Conservation (phyloP, 2,888 invertebrate genomes). For the Saturnia japonica region DNA sequence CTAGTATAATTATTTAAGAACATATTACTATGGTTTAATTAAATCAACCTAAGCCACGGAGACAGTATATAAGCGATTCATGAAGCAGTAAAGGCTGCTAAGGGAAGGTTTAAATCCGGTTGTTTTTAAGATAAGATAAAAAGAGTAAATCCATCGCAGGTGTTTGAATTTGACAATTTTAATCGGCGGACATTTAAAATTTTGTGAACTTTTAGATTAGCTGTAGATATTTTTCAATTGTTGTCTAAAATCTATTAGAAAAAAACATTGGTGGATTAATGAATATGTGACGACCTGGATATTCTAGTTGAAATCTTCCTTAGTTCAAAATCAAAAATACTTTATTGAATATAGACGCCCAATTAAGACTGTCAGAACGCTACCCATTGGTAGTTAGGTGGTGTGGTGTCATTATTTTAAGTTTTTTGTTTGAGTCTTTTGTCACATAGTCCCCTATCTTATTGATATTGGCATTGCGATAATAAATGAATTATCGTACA, state of each 20-base stretch:
- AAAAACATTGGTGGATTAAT: not conserved
- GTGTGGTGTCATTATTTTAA: no score
- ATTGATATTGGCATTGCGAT: no score
- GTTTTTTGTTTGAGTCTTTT: no score
- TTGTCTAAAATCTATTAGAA: not conserved
- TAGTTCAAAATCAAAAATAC: no score
- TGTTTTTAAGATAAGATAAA: not conserved
- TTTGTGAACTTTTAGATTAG: not conserved
- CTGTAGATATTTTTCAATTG: not conserved
- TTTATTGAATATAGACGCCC: no score
- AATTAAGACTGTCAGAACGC: no score
- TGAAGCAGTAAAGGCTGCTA: not conserved
- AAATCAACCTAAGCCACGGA: not conserved
- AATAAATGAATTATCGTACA: no score
- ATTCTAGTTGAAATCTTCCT: no score
- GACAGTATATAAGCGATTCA: not conserved
- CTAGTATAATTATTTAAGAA: not conserved
- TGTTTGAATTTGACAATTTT: not conserved
- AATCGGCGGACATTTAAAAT: not conserved
- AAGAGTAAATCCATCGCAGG: not conserved
- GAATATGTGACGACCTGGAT: no score
- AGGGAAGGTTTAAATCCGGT: not conserved
- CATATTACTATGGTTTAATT: not conserved
- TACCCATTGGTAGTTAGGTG: no score
- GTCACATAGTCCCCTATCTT: no score